Evolutionary conservation across 64 coral and sea anemone genomes (phyloP), one percentile per base, ranked within the genome.

Genomic region (Actinia tenebrosa): DNA sequence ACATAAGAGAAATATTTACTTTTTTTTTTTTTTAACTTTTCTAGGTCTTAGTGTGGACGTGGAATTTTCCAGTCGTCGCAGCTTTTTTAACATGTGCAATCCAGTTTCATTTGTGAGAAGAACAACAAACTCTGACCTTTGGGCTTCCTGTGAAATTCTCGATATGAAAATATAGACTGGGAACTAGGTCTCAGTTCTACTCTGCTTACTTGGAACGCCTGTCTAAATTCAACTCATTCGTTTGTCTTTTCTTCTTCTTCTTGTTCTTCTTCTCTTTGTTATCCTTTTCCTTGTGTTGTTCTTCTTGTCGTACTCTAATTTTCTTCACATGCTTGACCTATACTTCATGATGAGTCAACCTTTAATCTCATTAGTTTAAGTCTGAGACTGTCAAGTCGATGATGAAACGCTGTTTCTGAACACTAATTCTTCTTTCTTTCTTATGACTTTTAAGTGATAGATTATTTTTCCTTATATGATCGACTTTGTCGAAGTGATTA

Each of bases 401-500:
- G 90, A 92, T 13, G 90, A 92, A 16, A 50, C 22, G 18, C 84
- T 17, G 11, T 11, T 60, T 44, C 90, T 92, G 90, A 92, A 37
- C 69, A 75, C 25, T 42, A 27, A 18, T 9, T 42, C 27, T 25
- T 56, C 9, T 58, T 50, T 78, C 53, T 80, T 16, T 52, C 69
- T 83, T 20, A 43, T 46, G 30, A 80, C 50, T 10, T 2, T 83
- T 11, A 8, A 7, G 19, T 66, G 85, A 86, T 56, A 87, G 62
- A 55, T 58, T 46, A 71, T 15, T 92, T 92, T 92, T 92, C 90
- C 90, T 92, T 92, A 92, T 87, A 86, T 17, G 90, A 92, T 92
- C 90, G 53, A 92, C 46, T 11, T 10, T 55, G 72, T 91, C 85
- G 90, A 92, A 43, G 45, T 92, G 90, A 92, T 30, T 86, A 87